A percentile compares a stretch with the other conserved stretches of the same genome.
These are phyloP conservation scores for Papilio elwesi DNA, from an alignment of 2,888 invertebrate species.

Conservation along the genomic window DNA sequence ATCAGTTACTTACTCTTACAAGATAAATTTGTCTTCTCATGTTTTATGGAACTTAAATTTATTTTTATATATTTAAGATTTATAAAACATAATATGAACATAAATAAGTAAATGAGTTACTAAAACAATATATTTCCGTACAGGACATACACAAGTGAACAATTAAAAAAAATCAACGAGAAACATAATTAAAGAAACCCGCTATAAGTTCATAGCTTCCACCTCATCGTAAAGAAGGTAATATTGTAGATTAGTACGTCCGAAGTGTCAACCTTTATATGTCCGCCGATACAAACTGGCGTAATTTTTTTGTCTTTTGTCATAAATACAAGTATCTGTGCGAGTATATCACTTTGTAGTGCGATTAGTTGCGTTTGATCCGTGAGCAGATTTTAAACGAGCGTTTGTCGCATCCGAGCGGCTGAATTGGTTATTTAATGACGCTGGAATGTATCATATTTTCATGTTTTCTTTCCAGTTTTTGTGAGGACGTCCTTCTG, in stretches of 20 bases:
- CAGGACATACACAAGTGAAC: too few species aligned
- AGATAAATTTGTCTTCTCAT: too few species aligned
- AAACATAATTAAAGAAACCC: neutral
- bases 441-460: conserved; percentile 31
- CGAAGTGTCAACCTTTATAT: conserved; percentile 66
- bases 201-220: conserved; percentile 44
- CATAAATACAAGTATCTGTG: conserved; percentile 45
- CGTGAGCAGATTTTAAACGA: conserved; percentile 49
- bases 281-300: conserved; percentile 65
- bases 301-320: conserved; percentile 52
- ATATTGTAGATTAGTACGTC: conserved; percentile 65
- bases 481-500: neutral
- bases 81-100: too few species aligned
- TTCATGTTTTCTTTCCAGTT: conserved; percentile 21
- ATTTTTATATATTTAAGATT: too few species aligned
- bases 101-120: too few species aligned
- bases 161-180: too few species aligned
- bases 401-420: conserved; percentile 31
- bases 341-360: conserved; percentile 50
- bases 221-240: conserved; percentile 52
- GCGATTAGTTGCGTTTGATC: conserved; percentile 57
- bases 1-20: too few species aligned
- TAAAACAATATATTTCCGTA: too few species aligned
- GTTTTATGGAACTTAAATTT: too few species aligned
- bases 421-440: conserved; percentile 5